Evolutionary conservation across 2,888 invertebrate genomes (phyloP).

Genomic region (Tiliacea citrago): DNA sequence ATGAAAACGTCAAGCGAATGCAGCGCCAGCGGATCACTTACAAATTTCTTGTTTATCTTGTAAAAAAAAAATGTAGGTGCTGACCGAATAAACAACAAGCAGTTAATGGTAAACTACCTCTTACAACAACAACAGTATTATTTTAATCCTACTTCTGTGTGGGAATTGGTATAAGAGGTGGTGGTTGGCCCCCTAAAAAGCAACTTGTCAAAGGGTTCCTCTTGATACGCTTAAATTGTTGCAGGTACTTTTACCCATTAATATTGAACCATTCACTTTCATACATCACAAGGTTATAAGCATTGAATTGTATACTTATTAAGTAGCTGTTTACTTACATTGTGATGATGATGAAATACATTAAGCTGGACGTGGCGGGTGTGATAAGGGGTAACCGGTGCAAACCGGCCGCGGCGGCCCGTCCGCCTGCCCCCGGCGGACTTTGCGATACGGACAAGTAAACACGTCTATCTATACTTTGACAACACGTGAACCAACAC

Average conservation of each 20-base stretch:
- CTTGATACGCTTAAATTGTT: background rate
- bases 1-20: conserved; percentile 18
- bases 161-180: background rate
- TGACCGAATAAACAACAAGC: no score
- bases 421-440: conserved; percentile 77
- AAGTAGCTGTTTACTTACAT: conserved; percentile 49
- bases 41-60: conserved; percentile 1
- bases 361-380: conserved; percentile 63
- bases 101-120: no score
- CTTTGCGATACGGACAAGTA: conserved; percentile 67
- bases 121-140: no score
- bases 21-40: background rate
- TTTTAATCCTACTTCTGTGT: background rate
- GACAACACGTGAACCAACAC: conserved; percentile 55
- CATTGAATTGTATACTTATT: conserved; percentile 15
- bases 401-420: conserved; percentile 71
- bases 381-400: conserved; percentile 74
- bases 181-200: no score
- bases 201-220: no score
- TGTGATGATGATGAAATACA: conserved; percentile 75
- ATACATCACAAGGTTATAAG: background rate
- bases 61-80: no score
- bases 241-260: background rate
- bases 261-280: background rate
- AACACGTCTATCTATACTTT: conserved; percentile 67